These are phyloP conservation scores for Hippocampus zosterae DNA, from an alignment of 2,113 vertebrate species.

Conservation along the genomic window DNA sequence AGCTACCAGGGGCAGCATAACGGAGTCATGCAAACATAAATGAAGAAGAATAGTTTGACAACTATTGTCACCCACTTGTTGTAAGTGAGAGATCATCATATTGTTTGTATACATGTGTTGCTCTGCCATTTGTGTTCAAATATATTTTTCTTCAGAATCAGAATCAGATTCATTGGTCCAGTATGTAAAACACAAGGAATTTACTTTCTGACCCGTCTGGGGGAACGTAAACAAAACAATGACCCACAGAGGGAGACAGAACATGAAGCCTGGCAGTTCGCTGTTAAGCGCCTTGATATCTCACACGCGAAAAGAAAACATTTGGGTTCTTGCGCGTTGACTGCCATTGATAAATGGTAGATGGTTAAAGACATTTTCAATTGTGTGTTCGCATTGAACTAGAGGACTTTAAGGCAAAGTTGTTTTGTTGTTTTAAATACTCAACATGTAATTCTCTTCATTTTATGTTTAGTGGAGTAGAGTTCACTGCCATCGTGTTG, in stretches of 20 bases:
- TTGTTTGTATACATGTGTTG: background rate
- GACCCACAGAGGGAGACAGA: too few relatives aligned
- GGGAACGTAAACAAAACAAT: too few relatives aligned
- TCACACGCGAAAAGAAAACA: too few relatives aligned
- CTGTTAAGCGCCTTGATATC: too few relatives aligned
- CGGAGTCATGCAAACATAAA: background rate
- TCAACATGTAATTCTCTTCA: background rate
- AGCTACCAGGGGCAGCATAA: background rate
- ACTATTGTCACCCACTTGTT: background rate
- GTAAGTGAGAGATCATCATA: background rate
- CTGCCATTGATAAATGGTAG: background rate
- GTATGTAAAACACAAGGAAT: too few relatives aligned
- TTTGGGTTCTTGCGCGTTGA: background rate
- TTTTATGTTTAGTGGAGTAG: background rate
- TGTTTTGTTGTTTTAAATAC: background rate
- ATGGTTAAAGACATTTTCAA: background rate
- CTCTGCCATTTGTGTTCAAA: background rate
- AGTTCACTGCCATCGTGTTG: background rate
- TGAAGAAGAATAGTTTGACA: background rate
- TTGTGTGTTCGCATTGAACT: background rate
- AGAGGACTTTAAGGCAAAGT: background rate
- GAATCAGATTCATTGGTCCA: too few relatives aligned
- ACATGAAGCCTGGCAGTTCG: too few relatives aligned
- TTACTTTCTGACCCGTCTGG: too few relatives aligned
- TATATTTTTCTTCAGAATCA: background rate